These are phyloP conservation scores for Nycticebus coucang DNA, from an alignment of 2,113 vertebrate genomes.

Conservation along the genomic window DNA sequence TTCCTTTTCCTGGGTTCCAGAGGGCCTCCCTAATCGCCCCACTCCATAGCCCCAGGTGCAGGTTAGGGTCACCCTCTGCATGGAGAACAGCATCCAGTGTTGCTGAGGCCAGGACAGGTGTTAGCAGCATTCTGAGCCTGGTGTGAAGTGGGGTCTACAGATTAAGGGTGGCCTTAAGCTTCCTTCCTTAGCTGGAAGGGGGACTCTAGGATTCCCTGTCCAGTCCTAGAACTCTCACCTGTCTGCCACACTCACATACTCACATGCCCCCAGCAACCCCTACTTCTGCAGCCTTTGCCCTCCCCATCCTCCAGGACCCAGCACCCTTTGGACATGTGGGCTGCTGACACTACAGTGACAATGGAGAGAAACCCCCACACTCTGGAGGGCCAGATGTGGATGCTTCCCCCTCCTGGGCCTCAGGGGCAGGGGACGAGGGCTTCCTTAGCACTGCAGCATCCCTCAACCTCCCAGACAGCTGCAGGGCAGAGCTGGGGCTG, in stretches of 20 bases:
- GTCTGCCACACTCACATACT: no score
- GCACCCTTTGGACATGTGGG: background rate
- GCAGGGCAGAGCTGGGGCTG: background rate
- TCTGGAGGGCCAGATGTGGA: background rate
- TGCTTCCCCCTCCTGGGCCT: background rate
- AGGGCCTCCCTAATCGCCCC: background rate
- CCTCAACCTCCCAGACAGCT: no score
- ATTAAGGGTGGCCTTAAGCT: background rate
- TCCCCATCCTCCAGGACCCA: background rate
- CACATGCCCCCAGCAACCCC: background rate
- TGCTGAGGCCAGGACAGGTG: background rate
- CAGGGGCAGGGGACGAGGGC: background rate
- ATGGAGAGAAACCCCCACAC: background rate
- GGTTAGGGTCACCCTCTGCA: background rate
- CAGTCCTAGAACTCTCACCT: background rate
- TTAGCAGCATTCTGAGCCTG: background rate
- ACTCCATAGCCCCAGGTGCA: background rate
- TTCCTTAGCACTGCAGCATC: background rate
- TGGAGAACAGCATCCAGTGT: background rate
- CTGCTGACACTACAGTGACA: background rate
- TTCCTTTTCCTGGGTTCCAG: constrained; percentile 22
- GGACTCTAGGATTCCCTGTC: background rate
- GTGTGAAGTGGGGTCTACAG: background rate
- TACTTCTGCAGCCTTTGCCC: background rate
- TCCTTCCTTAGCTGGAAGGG: background rate